Evolutionary conservation across 2,113 vertebrate genomes (phyloP).

Genomic region (Ciconia maguari): DNA sequence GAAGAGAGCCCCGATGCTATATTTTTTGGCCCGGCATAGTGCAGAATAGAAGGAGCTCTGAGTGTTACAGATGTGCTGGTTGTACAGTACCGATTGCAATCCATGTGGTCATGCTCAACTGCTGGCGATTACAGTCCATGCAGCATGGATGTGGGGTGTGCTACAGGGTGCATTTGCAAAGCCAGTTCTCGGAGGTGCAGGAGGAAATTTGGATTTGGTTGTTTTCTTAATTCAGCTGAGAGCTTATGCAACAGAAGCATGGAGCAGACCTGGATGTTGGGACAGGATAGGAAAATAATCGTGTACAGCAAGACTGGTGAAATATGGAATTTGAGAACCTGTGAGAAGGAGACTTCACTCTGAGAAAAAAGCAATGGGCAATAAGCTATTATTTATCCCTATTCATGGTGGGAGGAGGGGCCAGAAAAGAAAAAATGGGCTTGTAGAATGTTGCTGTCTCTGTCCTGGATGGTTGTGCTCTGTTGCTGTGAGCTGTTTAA

Average conservation of each 20-base stretch:
- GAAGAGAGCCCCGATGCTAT: fast-evolving
- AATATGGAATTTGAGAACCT: neutral
- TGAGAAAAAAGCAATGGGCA: neutral
- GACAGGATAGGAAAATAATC: neutral
- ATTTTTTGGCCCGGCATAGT: neutral
- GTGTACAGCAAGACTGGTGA: neutral
- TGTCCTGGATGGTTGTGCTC: neutral
- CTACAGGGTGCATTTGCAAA: neutral
- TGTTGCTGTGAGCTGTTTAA: constrained; percentile 15
- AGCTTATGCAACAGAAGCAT: neutral
- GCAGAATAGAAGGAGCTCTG: neutral
- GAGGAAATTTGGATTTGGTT: neutral
- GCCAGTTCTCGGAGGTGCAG: neutral
- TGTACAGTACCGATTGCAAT: neutral
- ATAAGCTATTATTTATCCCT: neutral
- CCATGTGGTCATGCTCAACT: neutral
- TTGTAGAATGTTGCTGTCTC: neutral
- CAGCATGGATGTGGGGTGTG: neutral
- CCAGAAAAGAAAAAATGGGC: neutral
- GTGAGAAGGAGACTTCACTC: neutral
- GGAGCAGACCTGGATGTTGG: neutral
- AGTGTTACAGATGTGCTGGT: neutral
- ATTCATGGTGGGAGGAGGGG: neutral
- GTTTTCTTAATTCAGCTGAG: neutral
- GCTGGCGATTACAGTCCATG: neutral